Evolutionary conservation across 2,797 vertebrate genomes (phyloP).

Genomic region (Melanogrammus aeglefinus): DNA sequence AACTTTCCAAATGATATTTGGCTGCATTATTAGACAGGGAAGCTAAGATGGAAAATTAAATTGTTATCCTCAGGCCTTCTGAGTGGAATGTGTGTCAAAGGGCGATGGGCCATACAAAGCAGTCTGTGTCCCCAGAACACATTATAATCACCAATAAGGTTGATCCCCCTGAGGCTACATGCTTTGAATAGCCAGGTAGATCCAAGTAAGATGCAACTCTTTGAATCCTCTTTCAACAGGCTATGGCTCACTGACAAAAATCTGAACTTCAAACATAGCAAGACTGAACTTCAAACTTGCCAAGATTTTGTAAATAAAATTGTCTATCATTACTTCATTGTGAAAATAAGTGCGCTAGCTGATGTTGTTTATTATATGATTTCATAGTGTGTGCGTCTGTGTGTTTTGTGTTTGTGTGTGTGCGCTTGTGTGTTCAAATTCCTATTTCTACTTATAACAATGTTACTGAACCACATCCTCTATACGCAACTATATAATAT

Average conservation of each 20-base stretch:
- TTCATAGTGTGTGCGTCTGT: too few species aligned
- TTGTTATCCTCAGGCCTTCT: neutral
- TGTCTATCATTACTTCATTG: neutral
- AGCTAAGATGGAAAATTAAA: neutral
- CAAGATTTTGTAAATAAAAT: neutral
- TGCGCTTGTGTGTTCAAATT: neutral
- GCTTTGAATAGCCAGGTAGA: neutral
- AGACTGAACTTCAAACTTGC: neutral
- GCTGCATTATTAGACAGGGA: too few species aligned
- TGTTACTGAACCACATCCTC: neutral
- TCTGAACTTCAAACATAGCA: neutral
- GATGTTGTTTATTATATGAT: too few species aligned
- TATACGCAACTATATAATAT: neutral
- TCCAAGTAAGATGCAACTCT: neutral
- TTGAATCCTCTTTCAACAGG: neutral
- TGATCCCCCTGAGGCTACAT: neutral
- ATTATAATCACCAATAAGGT: neutral
- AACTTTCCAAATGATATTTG: too few species aligned
- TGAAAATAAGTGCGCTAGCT: neutral
- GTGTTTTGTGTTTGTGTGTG: neutral
- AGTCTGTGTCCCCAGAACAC: neutral
- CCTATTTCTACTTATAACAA: neutral
- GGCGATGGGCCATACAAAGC: neutral
- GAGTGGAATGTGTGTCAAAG: neutral
- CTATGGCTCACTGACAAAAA: neutral